Base-by-base conservation (phyloP, 2,797 vertebrate genomes). In the Acridotheres tristis region DNA sequence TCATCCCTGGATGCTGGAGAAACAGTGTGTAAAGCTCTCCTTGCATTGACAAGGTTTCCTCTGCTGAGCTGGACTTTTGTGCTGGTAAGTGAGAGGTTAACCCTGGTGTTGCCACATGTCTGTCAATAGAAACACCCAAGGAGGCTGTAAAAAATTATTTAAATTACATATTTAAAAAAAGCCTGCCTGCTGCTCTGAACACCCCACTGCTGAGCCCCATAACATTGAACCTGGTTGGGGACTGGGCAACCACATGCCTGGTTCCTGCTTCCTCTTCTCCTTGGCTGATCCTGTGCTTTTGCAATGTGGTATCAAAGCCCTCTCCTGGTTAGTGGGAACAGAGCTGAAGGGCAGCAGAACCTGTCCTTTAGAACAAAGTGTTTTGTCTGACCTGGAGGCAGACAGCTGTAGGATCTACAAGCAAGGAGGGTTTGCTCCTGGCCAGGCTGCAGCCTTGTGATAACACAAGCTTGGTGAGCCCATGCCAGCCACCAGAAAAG, bases 11-110 rank as follows among this genome's bases (percentile, higher is more conserved):
- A 7, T 38, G 23, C 8, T 54, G 67, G 27, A 72, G 32, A 67
- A 73, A 20, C 9, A 9, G 20, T 20, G 5, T 25, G 5, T 59
- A 27, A 69, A 72, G 42, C 32, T 72, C 16, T 50, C 34, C 38
- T 68, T 53, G 9, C 0, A 2, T 34, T 0, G 0, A 15, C 32
- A 57, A 29, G 1, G 0, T 72, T 80, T 74, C 36, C 55, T 59
- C 47, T 3, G 7, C 38, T 47, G n/a, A 74, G 32, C 32, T 67
- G 32, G 50, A 25, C 26, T 66, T 80, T 4, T 15, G 15, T 67
- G 16, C 45, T 29, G 18, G 9, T 16, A 27, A 58, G 13, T 12
- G 13, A 54, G n/a, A 69, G 12, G n/a, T 25, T 62, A 74, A 38
- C 25, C 29, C 12, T 38, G 9, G 16, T 22, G 2, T 34, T 84